Evolutionary conservation across 2,888 invertebrate genomes (phyloP).

Genomic region (Rosalia funebris): DNA sequence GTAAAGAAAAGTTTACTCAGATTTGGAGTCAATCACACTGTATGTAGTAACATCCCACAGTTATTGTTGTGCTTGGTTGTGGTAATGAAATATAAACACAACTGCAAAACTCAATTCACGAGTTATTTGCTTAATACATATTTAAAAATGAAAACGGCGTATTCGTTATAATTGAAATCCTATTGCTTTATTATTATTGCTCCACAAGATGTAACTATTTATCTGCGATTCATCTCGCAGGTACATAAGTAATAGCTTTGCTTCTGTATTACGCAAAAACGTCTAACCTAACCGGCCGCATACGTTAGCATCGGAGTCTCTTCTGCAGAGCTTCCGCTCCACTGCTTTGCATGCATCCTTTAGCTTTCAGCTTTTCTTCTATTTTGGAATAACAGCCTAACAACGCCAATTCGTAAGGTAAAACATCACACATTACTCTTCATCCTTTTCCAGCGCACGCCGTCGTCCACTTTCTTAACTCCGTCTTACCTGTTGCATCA

Average conservation of each 20-base stretch:
- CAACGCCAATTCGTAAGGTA: constrained; percentile 7
- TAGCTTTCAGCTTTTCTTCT: constrained; percentile 29
- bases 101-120: too few species aligned
- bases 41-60: too few species aligned
- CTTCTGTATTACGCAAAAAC: constrained; percentile 19
- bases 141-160: too few species aligned
- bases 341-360: constrained; percentile 30
- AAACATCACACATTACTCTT: constrained; percentile 3
- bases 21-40: too few species aligned
- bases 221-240: constrained; percentile 1
- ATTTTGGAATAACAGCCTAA: constrained; percentile 20
- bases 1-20: too few species aligned
- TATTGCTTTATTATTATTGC: not conserved
- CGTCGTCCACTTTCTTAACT: constrained; percentile 26
- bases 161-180: not conserved
- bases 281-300: not conserved
- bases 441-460: constrained; percentile 26
- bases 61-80: too few species aligned
- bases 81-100: too few species aligned
- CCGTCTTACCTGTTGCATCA: constrained; percentile 39
- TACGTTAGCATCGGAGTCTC: constrained; percentile 4
- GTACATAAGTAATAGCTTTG: constrained; percentile 13
- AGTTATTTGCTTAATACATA: too few species aligned
- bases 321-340: constrained; percentile 25
- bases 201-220: not conserved